Percentiles rank a stretch among this genome's conserved stretches.
These are phyloP conservation scores for Blomia tropicalis DNA, from an alignment of 2,888 invertebrate genomes.

Conservation along the genomic window DNA sequence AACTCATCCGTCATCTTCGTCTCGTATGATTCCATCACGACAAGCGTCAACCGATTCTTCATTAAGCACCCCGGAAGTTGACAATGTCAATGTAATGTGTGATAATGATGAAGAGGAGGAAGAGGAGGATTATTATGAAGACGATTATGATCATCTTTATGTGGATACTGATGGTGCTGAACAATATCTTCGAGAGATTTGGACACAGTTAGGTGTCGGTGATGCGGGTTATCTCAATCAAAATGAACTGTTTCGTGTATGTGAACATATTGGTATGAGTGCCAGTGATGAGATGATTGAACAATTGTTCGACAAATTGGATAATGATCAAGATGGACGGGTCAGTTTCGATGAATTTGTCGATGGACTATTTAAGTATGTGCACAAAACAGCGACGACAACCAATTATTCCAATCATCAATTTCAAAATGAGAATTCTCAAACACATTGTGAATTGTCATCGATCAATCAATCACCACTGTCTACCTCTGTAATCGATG, in stretches of 20 bases:
- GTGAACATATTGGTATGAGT: conserved; percentile 49
- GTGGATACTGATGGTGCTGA: conserved; percentile 31
- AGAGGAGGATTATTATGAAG: conserved; percentile 11
- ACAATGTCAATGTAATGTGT: not conserved
- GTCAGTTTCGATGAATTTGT: conserved; percentile 52
- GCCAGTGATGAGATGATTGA: conserved; percentile 33
- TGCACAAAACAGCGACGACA: conserved; percentile 33
- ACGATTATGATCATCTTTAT: conserved; percentile 6
- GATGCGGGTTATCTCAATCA: conserved; percentile 47
- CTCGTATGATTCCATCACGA: not conserved
- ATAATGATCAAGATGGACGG: conserved; percentile 46
- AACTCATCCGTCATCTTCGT: not conserved
- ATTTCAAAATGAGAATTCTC: not conserved
- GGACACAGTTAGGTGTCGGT: conserved; percentile 47
- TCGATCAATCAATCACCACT: no score
- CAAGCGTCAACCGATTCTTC: not conserved
- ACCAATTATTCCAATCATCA: not conserved
- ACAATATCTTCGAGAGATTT: conserved; percentile 47
- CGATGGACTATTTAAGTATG: conserved; percentile 44
- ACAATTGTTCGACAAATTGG: conserved; percentile 50
- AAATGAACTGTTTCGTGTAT: conserved; percentile 48
- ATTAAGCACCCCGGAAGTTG: not conserved
- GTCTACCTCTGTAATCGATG: no score
- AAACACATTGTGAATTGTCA: not conserved
- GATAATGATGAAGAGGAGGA: not conserved